Percentiles rank a stretch among this genome's conserved stretches.
These are phyloP conservation scores for Caenorhabditis japonica DNA, from an alignment of 2,888 invertebrate genomes.

Conservation along the genomic window DNA sequence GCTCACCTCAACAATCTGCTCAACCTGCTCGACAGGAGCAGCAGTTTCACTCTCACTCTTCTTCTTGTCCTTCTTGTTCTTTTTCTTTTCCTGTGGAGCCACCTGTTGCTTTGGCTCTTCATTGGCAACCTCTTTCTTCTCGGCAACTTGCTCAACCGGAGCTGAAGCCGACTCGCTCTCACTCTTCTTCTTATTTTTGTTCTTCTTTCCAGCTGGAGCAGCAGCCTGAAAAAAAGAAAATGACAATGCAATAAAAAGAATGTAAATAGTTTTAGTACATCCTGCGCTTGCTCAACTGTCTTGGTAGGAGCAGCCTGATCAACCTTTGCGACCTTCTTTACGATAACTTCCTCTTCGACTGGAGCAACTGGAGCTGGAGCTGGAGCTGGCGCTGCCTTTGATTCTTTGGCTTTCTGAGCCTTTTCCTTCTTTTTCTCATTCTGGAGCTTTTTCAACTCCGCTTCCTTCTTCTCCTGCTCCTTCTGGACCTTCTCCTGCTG, in stretches of 20 bases:
- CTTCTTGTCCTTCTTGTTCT: conserved; percentile 43
- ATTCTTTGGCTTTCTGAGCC: conserved; percentile 16
- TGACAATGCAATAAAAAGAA: conserved; percentile 25
- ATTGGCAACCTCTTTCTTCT: conserved; percentile 15
- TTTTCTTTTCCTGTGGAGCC: conserved; percentile 31
- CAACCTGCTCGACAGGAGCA: conserved; percentile 30
- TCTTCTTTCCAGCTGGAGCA: conserved; percentile 41
- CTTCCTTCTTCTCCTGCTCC: conserved; percentile 49
- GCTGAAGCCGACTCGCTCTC: conserved; percentile 45
- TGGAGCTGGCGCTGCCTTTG: conserved; percentile 1
- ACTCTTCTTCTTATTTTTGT: conserved; percentile 59
- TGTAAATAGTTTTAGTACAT: no score
- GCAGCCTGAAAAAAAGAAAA: conserved; percentile 31
- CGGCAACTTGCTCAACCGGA: conserved; percentile 34
- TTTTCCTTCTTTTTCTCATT: conserved; percentile 49
- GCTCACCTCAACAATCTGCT: conserved; percentile 45
- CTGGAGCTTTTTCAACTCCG: conserved; percentile 48
- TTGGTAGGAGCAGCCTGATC: conserved; percentile 35
- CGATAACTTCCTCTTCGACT: conserved; percentile 33
- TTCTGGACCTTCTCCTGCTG: conserved; percentile 45
- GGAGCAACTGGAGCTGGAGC: conserved; percentile 32
- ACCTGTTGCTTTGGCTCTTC: conserved; percentile 38
- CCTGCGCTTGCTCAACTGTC: conserved; percentile 45
- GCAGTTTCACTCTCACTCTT: conserved; percentile 36
- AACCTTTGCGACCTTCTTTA: conserved; percentile 35